phyloP scores from a whole-genome alignment of 30 jellyfish, hydroid and myxozoan genomes.

The Aurelia coerulea region DNA sequence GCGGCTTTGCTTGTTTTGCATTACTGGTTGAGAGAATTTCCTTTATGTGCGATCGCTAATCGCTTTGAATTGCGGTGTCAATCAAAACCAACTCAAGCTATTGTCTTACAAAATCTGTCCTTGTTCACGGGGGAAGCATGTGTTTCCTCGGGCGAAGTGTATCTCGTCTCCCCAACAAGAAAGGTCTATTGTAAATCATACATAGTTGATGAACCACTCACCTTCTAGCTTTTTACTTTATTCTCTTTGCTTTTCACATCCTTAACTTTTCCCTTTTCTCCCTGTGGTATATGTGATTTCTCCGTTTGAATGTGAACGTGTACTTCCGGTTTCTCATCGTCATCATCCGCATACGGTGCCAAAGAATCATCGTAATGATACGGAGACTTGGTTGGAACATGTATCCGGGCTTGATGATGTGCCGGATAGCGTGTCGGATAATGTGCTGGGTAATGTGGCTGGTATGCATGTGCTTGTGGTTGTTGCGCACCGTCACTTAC shows the following conservation, averaged over 20 bases:
- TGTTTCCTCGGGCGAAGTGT: no score
- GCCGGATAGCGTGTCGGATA: background rate
- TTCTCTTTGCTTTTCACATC: background rate
- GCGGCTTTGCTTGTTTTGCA: no score
- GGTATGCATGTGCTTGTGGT: constrained; percentile 11
- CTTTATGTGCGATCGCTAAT: no score
- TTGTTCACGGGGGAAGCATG: no score
- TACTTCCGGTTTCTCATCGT: constrained; percentile 98
- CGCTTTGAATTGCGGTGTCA: no score
- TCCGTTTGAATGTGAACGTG: constrained; percentile 99
- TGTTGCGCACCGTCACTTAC: constrained; percentile 22
- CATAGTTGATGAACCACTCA: no score
- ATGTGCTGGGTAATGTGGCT: background rate
- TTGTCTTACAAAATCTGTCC: no score
- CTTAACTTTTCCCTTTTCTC: constrained; percentile 9
- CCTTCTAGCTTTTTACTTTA: background rate
- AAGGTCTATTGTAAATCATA: no score
- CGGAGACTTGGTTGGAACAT: constrained; percentile 54
- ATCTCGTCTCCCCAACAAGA: no score
- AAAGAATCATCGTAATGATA: constrained; percentile 29
- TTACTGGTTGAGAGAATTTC: no score
- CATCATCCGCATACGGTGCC: constrained; percentile 38
- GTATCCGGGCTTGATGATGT: constrained; percentile 8
- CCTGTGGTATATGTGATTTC: constrained; percentile 79
- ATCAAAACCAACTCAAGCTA: no score